These are phyloP conservation scores for Spongilla lacustris DNA, from an alignment of 37 sponge, comb jelly and placozoan genomes.

Conservation along the genomic window DNA sequence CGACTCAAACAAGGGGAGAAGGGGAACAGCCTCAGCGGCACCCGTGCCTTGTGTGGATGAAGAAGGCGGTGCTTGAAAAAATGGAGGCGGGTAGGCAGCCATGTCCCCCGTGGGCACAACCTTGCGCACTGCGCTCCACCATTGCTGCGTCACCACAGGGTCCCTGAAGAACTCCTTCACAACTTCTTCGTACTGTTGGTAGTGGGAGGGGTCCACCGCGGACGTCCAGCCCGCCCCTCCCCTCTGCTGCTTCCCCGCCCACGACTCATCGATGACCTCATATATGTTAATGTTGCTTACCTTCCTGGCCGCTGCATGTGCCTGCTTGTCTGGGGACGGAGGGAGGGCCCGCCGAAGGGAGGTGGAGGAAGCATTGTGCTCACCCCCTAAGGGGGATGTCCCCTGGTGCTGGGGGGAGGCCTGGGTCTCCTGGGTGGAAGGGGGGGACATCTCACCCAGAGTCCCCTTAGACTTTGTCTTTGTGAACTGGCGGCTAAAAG, in stretches of 20 bases:
- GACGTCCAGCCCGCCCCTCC: neutral
- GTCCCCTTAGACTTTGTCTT: neutral
- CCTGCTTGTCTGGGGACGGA: slow-evolving; percentile 43
- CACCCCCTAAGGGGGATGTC: too few species aligned
- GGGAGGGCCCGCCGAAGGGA: slow-evolving; percentile 53
- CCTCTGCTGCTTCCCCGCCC: slow-evolving; percentile 2
- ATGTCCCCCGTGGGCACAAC: slow-evolving; percentile 36
- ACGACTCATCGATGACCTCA: slow-evolving; percentile 50
- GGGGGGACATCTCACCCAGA: neutral
- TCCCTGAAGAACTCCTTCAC: slow-evolving; percentile 27
- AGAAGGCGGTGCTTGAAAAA: neutral
- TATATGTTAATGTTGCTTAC: slow-evolving; percentile 51
- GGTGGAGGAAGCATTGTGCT: neutral
- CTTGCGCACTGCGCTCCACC: slow-evolving; percentile 22
- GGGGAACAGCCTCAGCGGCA: too few species aligned
- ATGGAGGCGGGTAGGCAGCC: slow-evolving; percentile 28
- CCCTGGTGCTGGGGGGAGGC: too few species aligned
- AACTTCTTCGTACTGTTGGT: slow-evolving; percentile 11
- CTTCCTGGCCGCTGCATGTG: neutral
- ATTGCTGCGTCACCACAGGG: slow-evolving; percentile 26
- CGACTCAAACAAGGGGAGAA: too few species aligned
- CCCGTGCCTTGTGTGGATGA: too few species aligned
- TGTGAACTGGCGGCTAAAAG: neutral
- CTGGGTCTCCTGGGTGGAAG: neutral
- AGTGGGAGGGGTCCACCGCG: slow-evolving; percentile 13